A percentile compares a stretch with the other conserved stretches of the same genome.
Conservation (phyloP, 2,113 vertebrate genomes). For the Pelobates fuscus region DNA sequence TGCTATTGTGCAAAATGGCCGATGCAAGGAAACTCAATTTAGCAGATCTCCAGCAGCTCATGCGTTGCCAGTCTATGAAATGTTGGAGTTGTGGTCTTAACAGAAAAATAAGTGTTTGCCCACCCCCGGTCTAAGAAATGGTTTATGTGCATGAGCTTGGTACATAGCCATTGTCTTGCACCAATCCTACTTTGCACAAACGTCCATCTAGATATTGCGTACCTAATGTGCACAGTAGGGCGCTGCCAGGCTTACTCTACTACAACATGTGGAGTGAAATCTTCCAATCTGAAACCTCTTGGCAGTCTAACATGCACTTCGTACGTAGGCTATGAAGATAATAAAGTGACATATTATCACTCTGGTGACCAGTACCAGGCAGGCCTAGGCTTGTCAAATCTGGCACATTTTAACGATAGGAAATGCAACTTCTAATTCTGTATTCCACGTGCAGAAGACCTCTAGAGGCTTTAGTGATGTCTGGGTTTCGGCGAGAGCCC, state of each 20-base stretch:
- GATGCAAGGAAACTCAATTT: too few species aligned
- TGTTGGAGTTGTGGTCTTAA: too few species aligned
- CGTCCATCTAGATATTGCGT: not conserved
- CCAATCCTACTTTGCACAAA: too few species aligned
- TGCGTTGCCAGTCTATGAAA: too few species aligned
- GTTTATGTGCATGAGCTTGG: too few species aligned
- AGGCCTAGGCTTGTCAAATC: conserved; percentile 68
- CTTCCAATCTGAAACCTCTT: conserved; percentile 5
- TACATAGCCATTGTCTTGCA: too few species aligned
- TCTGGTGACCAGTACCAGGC: conserved; percentile 56
- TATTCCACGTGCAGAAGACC: conserved; percentile 26
- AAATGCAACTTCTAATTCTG: not conserved
- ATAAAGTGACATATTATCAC: conserved; percentile 37
- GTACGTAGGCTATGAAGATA: conserved; percentile 47
- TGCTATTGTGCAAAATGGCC: too few species aligned
- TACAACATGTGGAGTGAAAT: not conserved
- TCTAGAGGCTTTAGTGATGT: conserved; percentile 39
- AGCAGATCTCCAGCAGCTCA: too few species aligned
- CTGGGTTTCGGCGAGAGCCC: not conserved
- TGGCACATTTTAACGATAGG: conserved; percentile 55
- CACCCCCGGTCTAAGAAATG: too few species aligned
- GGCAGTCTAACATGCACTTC: conserved; percentile 24
- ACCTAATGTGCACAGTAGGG: not conserved
- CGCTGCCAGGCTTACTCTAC: not conserved
- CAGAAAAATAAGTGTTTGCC: too few species aligned